Evolutionary conservation across 1,140 invertebrate species (phyloP).

Genomic region (Aphis gossypii): DNA sequence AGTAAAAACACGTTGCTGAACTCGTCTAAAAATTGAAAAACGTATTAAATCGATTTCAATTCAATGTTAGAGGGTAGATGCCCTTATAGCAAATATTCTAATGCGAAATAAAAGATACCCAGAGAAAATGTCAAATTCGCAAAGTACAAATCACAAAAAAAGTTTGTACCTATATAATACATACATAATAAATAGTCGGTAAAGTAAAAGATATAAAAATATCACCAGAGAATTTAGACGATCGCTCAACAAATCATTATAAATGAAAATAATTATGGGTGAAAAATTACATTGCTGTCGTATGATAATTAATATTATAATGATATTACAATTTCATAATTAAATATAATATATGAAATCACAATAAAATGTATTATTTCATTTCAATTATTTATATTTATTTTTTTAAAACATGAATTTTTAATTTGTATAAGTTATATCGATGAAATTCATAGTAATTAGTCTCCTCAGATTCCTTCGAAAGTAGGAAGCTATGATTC

Average conservation of each 20-base stretch:
- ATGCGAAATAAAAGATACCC: slow-evolving; percentile 13
- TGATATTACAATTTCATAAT: background rate
- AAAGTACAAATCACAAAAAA: slow-evolving; percentile 21
- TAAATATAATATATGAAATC: background rate
- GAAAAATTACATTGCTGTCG: background rate
- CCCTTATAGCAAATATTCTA: background rate
- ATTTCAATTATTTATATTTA: background rate
- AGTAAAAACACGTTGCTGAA: background rate
- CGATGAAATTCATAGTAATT: background rate
- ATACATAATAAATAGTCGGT: background rate
- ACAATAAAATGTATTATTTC: background rate
- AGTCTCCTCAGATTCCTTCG: background rate
- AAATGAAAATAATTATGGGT: background rate
- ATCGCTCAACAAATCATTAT: background rate
- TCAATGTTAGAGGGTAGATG: background rate
- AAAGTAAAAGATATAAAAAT: background rate
- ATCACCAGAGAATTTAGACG: background rate
- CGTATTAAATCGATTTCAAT: slow-evolving; percentile 44
- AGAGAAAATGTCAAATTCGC: slow-evolving; percentile 10
- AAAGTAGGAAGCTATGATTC: rapidly evolving
- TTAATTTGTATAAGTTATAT: background rate
- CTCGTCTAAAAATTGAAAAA: slow-evolving; percentile 30
- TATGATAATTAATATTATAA: background rate
- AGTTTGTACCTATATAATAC: background rate
- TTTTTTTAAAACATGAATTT: background rate